These are phyloP conservation scores for Microtus richardsoni DNA, from an alignment of 2,113 vertebrate genomes.

Conservation along the genomic window DNA sequence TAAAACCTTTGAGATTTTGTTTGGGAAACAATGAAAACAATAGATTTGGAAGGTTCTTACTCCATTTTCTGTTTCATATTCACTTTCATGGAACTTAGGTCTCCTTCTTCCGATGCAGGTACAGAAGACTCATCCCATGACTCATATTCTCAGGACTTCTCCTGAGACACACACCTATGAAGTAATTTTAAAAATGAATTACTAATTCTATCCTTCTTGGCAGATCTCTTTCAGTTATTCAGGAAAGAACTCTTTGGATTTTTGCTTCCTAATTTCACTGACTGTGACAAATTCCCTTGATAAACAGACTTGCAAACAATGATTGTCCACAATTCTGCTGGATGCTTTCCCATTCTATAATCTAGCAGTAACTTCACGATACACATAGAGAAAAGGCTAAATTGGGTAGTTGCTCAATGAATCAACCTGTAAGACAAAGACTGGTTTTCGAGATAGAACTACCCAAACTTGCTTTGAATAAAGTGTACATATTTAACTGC, in stretches of 20 bases:
- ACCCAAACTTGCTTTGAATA: slow-evolving; percentile 22
- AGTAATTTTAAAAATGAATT: slow-evolving; percentile 27
- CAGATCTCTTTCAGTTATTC: not conserved
- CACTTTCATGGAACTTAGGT: slow-evolving; percentile 21
- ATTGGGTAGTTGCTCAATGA: not conserved
- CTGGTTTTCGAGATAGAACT: not conserved
- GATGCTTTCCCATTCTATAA: slow-evolving; percentile 26
- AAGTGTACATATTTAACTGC: not conserved
- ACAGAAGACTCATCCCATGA: slow-evolving; percentile 7
- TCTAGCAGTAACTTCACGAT: slow-evolving; percentile 6
- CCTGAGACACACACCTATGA: not conserved
- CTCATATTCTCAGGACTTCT: not conserved
- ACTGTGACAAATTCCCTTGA: slow-evolving; percentile 2
- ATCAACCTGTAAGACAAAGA: slow-evolving; percentile 24
- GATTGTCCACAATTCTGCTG: not conserved
- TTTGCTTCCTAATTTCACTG: slow-evolving; percentile 10
- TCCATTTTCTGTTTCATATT: not conserved
- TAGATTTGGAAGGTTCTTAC: not conserved
- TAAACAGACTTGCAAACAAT: not conserved
- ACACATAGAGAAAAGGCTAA: not conserved
- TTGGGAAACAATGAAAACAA: slow-evolving; percentile 4
- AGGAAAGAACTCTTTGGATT: slow-evolving; percentile 22
- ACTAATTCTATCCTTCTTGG: not conserved
- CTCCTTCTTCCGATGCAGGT: slow-evolving; percentile 15
- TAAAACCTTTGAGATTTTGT: not conserved